Base-by-base conservation (phyloP, 2,113 vertebrate species). In the Saguinus midas region DNA sequence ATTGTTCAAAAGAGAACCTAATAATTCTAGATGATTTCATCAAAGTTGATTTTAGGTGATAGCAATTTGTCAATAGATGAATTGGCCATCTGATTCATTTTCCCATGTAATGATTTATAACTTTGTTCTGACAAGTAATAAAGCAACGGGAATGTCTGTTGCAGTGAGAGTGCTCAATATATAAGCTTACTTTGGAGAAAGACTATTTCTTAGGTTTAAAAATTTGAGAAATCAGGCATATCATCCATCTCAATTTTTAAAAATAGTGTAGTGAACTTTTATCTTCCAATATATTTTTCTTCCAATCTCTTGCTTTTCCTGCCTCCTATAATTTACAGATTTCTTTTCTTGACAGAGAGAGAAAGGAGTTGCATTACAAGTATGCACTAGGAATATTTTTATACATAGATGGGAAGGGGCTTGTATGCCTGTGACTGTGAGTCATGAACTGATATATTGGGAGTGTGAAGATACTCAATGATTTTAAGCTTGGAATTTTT, bases 1-100 rank as follows among this genome's bases (percentile, higher is more conserved):
- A 76, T 90, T 92, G 48, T 87, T 95, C 96, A 76, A 92, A 93
- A 95, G 55, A 94, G 52, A 94, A 79, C 11, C 86, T 50, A 72
- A 81, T 72, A 17, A 48, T 89, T 93, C 75, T 89, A 89, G 23
- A 73, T 75, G 43, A 96, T 68, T 68, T 23, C 32, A 70, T 92
- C 93, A 70, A 50, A 57, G 6, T 95, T 93, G 90, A 93, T 95
- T 95, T 97, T 72, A 78, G 3, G 7, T 50, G n/a, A 90, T 58
- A 96, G 29, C 27, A 94, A 87, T 92, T 87, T 87, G 57, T 72
- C 72, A 78, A 35, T 90, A 87, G 83, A 93, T 90, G 43, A 96
- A 23, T 57, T 88, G 61, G 8, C 57, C 29, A 64, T 82, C 79
- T 76, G 40, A 75, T 27, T n/a, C 85, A 83, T 94, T 86, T 97